These are phyloP conservation scores for Trichechus manatus DNA, from an alignment of 2,113 vertebrate genomes.

Conservation along the genomic window DNA sequence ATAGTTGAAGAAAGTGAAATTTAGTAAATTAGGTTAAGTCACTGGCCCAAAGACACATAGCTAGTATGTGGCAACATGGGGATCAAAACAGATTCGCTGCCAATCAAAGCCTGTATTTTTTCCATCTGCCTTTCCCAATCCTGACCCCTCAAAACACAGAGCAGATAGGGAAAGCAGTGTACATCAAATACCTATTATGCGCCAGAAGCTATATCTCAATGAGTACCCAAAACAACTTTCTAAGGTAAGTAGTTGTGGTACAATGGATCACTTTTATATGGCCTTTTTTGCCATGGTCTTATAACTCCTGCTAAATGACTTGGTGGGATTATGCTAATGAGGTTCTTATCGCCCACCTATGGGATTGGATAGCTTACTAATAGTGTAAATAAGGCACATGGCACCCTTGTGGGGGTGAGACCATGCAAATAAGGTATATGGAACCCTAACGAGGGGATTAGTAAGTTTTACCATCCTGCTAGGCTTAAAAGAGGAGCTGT, in stretches of 20 bases:
- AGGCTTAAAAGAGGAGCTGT: no score
- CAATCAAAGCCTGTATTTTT: neutral
- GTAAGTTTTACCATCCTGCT: no score
- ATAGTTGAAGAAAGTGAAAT: slow-evolving; percentile 32
- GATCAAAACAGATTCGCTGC: neutral
- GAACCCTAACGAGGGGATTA: no score
- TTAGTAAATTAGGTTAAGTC: slow-evolving; percentile 54
- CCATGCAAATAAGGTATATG: no score
- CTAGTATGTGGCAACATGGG: neutral
- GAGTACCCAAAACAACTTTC: neutral
- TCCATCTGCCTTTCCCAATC: neutral
- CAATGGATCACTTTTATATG: no score
- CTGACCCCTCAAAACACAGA: neutral
- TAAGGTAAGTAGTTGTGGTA: neutral
- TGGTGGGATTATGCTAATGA: no score
- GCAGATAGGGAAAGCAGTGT: neutral
- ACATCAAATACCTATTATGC: neutral
- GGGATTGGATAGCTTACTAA: no score
- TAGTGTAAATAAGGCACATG: no score
- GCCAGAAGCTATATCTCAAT: neutral
- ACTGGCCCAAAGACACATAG: slow-evolving; percentile 9
- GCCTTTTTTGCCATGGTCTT: no score
- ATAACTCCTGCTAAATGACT: no score
- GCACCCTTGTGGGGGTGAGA: no score
- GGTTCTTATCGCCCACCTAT: no score